Percentiles rank a stretch among this genome's conserved stretches.
These are phyloP conservation scores for Mus spretus DNA, from an alignment of 2,797 vertebrate species.

Conservation along the genomic window DNA sequence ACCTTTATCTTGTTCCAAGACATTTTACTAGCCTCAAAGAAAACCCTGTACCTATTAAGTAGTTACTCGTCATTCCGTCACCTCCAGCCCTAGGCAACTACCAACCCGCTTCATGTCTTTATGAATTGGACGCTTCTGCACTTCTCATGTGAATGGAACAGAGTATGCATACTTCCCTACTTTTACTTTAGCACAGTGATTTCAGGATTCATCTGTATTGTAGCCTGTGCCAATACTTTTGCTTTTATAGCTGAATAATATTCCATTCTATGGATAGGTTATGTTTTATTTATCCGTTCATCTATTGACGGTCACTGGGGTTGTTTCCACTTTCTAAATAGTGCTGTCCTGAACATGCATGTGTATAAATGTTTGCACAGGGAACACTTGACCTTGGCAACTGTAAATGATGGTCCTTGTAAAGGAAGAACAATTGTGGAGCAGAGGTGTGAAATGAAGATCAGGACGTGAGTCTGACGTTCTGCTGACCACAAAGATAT, in stretches of 20 bases:
- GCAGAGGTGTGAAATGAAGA: not conserved
- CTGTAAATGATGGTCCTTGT: not conserved
- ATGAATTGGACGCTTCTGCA: not conserved
- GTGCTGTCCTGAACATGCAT: not conserved
- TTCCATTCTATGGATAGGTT: not conserved
- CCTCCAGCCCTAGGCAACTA: not conserved
- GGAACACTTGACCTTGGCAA: constrained; percentile 29
- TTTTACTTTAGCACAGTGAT: constrained; percentile 25
- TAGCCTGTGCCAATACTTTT: not conserved
- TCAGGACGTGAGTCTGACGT: not conserved
- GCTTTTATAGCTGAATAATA: constrained; percentile 3
- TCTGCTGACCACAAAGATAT: constrained; percentile 13
- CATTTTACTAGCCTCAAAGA: constrained; percentile 27
- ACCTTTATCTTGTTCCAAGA: constrained; percentile 33
- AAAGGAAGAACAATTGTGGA: constrained; percentile 17
- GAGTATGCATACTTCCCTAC: not conserved
- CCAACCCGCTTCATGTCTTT: not conserved
- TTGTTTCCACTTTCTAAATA: not conserved
- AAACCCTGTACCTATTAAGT: constrained; percentile 59
- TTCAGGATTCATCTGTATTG: constrained; percentile 10
- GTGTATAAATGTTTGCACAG: not conserved
- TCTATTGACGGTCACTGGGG: not conserved
- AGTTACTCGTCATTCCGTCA: constrained; percentile 12
- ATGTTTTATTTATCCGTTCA: constrained; percentile 1
- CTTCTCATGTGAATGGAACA: not conserved